Evolutionary conservation across 1,140 invertebrate genomes (phyloP).

Genomic region (Delia radicum): DNA sequence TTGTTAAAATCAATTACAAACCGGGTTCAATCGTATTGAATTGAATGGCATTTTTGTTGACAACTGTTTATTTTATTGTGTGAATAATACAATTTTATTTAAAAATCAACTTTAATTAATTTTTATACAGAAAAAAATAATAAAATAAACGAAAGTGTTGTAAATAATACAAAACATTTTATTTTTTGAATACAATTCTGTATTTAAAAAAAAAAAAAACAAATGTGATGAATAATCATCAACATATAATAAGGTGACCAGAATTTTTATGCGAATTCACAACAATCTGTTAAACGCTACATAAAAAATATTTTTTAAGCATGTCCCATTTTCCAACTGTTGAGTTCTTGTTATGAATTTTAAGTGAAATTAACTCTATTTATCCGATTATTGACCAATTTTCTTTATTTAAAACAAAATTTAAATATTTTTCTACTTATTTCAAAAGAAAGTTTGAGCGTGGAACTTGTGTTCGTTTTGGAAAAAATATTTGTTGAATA

Average conservation of each 20-base stretch:
- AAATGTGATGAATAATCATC: neutral
- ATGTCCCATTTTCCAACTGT: no score
- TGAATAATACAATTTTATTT: conserved; percentile 10
- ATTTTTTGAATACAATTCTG: neutral
- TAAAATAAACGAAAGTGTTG: neutral
- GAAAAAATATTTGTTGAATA: no score
- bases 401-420: no score
- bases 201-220: neutral
- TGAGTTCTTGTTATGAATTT: no score
- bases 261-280: neutral
- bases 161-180: neutral
- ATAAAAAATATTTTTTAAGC: no score
- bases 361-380: no score
- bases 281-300: no score
- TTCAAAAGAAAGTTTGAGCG: no score
- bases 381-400: no score
- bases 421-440: no score
- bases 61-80: conserved; percentile 5
- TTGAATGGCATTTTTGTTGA: conserved; percentile 12
- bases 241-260: neutral
- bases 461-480: no score
- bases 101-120: conserved; percentile 21
- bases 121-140: neutral
- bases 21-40: conserved; percentile 7
- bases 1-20: neutral